Evolutionary conservation across 2,113 vertebrate species (phyloP).

Genomic region (Oceanites oceanicus): DNA sequence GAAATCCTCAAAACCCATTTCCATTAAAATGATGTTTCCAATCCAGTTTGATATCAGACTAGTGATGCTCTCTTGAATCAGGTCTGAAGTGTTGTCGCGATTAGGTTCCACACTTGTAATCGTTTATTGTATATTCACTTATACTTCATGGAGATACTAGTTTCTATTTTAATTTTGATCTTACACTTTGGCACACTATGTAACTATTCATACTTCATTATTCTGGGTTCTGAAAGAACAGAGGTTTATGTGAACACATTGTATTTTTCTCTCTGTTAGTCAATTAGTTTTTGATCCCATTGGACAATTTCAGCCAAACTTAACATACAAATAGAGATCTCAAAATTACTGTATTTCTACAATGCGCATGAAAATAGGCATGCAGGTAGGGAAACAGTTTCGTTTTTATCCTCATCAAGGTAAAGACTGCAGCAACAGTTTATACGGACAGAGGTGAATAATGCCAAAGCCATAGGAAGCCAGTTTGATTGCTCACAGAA

Average conservation of each 20-base stretch:
- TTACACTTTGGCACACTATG: background rate
- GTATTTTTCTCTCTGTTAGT: background rate
- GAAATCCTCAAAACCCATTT: background rate
- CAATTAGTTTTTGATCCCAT: background rate
- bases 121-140: background rate
- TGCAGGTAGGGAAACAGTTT: background rate
- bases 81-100: background rate
- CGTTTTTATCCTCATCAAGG: background rate
- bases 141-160: background rate
- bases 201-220: background rate
- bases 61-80: background rate
- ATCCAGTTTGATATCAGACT: background rate
- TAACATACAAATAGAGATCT: background rate
- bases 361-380: background rate
- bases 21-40: background rate
- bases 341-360: background rate
- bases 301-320: background rate
- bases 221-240: background rate
- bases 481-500: background rate
- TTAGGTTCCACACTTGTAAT: background rate
- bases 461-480: background rate
- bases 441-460: background rate
- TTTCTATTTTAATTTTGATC: background rate
- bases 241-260: background rate
- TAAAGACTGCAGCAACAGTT: background rate